Evolutionary conservation across 2,797 vertebrate genomes (phyloP).

Genomic region (Urocyon cinereoargenteus): DNA sequence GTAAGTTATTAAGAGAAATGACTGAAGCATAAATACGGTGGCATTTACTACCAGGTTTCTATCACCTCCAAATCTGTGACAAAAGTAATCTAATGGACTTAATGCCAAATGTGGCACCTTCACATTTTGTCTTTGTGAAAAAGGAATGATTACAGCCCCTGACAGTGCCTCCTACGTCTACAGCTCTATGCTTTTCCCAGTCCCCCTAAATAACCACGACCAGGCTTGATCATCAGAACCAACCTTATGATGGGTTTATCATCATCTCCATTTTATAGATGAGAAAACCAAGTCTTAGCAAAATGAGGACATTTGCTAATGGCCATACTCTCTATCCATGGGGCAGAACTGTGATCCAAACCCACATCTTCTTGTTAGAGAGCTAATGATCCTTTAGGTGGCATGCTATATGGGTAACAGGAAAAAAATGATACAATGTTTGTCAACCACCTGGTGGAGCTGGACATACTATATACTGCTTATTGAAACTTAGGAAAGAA

Average conservation of each 20-base stretch:
- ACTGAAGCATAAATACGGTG: not conserved
- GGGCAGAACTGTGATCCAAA: not conserved
- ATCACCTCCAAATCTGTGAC: not conserved
- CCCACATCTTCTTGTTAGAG: not conserved
- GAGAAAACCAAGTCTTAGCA: not conserved
- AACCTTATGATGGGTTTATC: not conserved
- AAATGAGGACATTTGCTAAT: not conserved
- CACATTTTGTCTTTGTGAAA: not conserved
- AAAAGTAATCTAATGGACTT: not conserved
- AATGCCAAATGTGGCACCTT: not conserved
- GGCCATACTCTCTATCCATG: not conserved
- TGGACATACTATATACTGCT: not conserved
- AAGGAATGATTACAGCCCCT: not conserved
- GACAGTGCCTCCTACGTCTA: not conserved
- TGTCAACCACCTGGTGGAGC: not conserved
- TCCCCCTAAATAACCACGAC: not conserved
- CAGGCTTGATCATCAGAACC: not conserved
- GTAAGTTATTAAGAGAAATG: not conserved
- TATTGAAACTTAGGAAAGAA: not conserved
- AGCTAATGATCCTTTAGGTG: not conserved
- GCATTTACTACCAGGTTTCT: not conserved
- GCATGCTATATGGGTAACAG: not conserved
- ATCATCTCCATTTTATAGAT: not conserved
- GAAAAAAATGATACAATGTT: not conserved
- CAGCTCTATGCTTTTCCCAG: not conserved